Evolutionary conservation across 2,113 vertebrate species (phyloP).

Genomic region (Crotalus tigris): DNA sequence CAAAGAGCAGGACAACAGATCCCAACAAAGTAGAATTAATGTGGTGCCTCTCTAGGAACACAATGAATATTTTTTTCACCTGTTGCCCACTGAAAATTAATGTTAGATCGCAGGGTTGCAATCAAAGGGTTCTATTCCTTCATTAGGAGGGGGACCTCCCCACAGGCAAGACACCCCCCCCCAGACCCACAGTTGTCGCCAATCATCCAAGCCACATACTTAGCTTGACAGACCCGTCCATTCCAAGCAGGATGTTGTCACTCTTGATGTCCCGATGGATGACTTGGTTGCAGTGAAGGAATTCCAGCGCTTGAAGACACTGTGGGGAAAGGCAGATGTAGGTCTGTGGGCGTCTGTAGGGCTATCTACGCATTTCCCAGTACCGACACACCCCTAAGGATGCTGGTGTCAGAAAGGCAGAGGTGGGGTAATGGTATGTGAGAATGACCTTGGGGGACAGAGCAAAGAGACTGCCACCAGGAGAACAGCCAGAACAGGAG

Average conservation of each 20-base stretch:
- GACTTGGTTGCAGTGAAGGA: slow-evolving; percentile 95
- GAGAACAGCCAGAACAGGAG: too few relatives aligned
- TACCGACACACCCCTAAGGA: neutral
- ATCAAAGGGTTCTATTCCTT: neutral
- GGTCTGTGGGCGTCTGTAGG: neutral
- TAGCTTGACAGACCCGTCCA: slow-evolving; percentile 97
- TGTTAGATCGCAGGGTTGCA: too few relatives aligned
- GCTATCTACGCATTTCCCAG: neutral
- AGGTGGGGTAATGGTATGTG: neutral
- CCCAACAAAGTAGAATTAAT: neutral
- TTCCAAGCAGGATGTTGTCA: slow-evolving; percentile 95
- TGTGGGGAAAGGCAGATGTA: slow-evolving; percentile 41
- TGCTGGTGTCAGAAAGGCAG: too few relatives aligned
- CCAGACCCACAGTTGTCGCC: neutral
- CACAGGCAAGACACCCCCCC: neutral
- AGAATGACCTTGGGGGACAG: neutral
- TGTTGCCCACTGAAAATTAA: neutral
- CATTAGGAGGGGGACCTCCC: neutral
- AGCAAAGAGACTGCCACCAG: neutral
- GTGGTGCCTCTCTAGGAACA: neutral
- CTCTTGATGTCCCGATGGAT: slow-evolving; percentile 99
- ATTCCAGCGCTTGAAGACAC: slow-evolving; percentile 97
- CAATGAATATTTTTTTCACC: neutral
- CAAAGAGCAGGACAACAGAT: neutral
- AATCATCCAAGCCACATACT: slow-evolving; percentile 71